Conservation (phyloP, 1,140 invertebrate species). For the Drosophila trapezifrons region DNA sequence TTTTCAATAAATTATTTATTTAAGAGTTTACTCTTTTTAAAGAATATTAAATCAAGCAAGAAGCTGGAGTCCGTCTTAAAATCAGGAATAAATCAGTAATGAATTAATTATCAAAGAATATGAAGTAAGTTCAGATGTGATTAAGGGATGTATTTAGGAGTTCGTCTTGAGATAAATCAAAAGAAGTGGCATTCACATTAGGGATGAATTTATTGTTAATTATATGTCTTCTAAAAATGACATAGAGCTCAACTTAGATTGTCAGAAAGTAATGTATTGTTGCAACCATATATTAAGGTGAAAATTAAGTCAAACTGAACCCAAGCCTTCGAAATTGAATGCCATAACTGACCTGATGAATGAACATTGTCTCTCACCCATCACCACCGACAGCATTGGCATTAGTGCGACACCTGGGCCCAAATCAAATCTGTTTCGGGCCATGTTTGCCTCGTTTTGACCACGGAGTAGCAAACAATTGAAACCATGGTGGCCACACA, state of each 20-base stretch:
- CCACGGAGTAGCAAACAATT: conserved; percentile 44
- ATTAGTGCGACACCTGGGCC: conserved; percentile 37
- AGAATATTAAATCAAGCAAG: too few relatives aligned
- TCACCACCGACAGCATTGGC: conserved; percentile 1
- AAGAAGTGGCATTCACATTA: too few relatives aligned
- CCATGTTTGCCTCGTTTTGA: conserved; percentile 41
- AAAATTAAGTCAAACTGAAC: not conserved
- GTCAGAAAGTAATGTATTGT: too few relatives aligned
- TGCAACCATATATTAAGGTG: too few relatives aligned
- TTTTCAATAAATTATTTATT: not conserved
- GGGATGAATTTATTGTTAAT: not conserved
- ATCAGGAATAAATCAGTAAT: not conserved
- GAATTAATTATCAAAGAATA: too few relatives aligned
- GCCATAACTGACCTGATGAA: conserved; percentile 5
- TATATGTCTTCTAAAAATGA: not conserved
- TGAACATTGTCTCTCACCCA: conserved; percentile 2
- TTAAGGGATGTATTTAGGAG: not conserved
- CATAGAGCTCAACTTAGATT: too few relatives aligned
- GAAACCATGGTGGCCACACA: conserved; percentile 23
- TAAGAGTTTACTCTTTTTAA: too few relatives aligned
- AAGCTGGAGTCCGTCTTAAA: not conserved
- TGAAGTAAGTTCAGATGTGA: too few relatives aligned
- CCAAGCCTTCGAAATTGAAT: conserved; percentile 12
- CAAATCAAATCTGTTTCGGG: conserved; percentile 47
- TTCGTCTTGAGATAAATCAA: not conserved